Evolutionary conservation across 1,140 invertebrate genomes (phyloP), one percentile per base, ranked within the genome.

Genomic region (Sycophaga agraensis): DNA sequence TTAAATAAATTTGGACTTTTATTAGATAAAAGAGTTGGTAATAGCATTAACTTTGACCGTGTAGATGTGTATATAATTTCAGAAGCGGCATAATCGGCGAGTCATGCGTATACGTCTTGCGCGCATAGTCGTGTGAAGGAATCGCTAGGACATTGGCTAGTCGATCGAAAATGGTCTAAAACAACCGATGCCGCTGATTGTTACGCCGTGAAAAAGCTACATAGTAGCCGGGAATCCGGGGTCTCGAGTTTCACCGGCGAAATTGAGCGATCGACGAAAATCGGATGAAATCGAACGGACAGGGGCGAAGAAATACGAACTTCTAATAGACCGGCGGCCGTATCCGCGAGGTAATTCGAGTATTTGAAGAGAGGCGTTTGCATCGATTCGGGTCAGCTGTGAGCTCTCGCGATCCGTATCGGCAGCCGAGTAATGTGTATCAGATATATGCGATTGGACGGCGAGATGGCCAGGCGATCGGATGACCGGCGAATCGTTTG

Each of bases 401-500:
- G 35, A n/a, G n/a, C 14, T 39, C 37, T 26, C 19, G 45, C 48
- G 57, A 59, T 59, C 26, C 3, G 17, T 49, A 58, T 49, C 46
- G n/a, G 31, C 2, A 16, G 4, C 54, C n/a, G 12, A 16, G 19
- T 24, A 24, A 50, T 19, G 12, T 3, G n/a, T 22, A 50, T 50
- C 48, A 12, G 11, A n/a, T n/a, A n/a, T n/a, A 37, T n/a, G 4
- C 5, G 48, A 37, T 31, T 19, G 45, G 14, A 8, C 16, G 4
- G 24, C 12, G 3, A 5, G 19, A 19, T 31, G 21, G 11, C 24
- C 49, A 24, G 4, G 6, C 9, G 37, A 54, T 42, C 51, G 51
- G 24, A 49, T n/a, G 34, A 49, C 17, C 43, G 43, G 43, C 45
- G 14, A 50, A 59, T 59, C 43, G 46, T 59, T 59, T 59, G 56